Evolutionary conservation across 2,888 invertebrate species (phyloP), one percentile per base, ranked within the genome.

Genomic region (Cosmopolites sordidus): DNA sequence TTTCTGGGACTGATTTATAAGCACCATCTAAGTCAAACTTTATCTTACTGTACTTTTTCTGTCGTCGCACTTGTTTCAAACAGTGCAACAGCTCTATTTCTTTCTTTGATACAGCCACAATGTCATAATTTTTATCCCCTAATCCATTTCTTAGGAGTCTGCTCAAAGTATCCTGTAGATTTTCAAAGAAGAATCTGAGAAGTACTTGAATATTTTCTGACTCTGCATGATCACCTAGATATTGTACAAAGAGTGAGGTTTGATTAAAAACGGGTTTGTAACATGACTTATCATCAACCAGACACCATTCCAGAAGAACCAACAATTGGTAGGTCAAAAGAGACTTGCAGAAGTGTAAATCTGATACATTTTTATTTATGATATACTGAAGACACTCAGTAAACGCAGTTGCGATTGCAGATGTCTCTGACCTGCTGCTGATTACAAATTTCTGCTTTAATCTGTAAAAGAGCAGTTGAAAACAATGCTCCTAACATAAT

Each of bases 341-440:
- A 44, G 60, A 64, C 45, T 71, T 68, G 59, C 78, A 78, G 9
- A 79, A 62, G 16, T 69, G 67, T 16, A 64, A 54, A 58, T 79
- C 73, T 9, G 72, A 69, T 41, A 76, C 71, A 60, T 80, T 77
- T 62, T 78, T 74, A 43, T 81, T 70, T 48, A 82, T 72, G 9
- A 81, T 69, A 64, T 81, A 87, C 43, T 82, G 82, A 15, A 91
- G 68, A 67, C 92, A 92, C 68, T 92, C 92, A 15, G 84, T 78
- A 61, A 86, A 82, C 1, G 88, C 79, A 40, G 77, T 78, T 16
- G 84, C 78, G 64, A 91, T 80, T 0, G 84, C 80, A 41, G 81
- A 76, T 14, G 80, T 78, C 72, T 92, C 90, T 38, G 83, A 83
- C 58, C 82, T 81, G 40, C 84, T 87, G 29, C 75, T 75, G 44